phyloP scores from a whole-genome alignment of 37 sponge, comb jelly and placozoan genomes.

The Tethya wilhelma region DNA sequence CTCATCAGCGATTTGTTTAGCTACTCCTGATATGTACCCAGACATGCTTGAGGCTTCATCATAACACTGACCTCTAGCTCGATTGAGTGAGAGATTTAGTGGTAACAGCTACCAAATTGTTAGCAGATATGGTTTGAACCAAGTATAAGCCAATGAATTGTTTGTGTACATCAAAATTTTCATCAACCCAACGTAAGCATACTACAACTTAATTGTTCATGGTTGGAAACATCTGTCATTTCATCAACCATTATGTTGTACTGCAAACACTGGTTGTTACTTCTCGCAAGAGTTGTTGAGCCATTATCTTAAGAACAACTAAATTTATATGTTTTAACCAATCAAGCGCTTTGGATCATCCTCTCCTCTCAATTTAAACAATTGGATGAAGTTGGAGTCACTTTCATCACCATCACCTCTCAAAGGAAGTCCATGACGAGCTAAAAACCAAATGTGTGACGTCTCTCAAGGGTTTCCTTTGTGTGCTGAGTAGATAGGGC shows the following conservation, averaged over 20 bases:
- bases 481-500: too few relatives aligned
- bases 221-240: conserved; percentile 3
- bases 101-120: conserved; percentile 44
- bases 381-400: conserved; percentile 1
- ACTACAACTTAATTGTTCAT: conserved; percentile 38
- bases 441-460: too few relatives aligned
- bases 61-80: too few relatives aligned
- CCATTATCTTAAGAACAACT: neutral
- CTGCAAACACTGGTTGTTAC: neutral
- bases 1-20: too few relatives aligned
- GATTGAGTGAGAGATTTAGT: too few relatives aligned
- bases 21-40: too few relatives aligned
- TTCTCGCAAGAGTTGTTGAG: neutral
- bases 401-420: conserved; percentile 1
- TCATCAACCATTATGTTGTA: conserved; percentile 12
- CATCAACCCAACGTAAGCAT: conserved; percentile 48
- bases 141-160: conserved; percentile 70
- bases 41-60: too few relatives aligned
- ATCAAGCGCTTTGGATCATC: neutral
- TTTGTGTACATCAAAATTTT: conserved; percentile 55
- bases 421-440: conserved; percentile 1
- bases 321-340: neutral
- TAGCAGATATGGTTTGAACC: conserved; percentile 45
- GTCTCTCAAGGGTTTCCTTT: too few relatives aligned
- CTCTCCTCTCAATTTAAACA: neutral